Percentiles rank a stretch among this genome's conserved stretches.
These are phyloP conservation scores for Eutrigla gurnardus DNA, from an alignment of 2,797 vertebrate genomes.

Conservation along the genomic window DNA sequence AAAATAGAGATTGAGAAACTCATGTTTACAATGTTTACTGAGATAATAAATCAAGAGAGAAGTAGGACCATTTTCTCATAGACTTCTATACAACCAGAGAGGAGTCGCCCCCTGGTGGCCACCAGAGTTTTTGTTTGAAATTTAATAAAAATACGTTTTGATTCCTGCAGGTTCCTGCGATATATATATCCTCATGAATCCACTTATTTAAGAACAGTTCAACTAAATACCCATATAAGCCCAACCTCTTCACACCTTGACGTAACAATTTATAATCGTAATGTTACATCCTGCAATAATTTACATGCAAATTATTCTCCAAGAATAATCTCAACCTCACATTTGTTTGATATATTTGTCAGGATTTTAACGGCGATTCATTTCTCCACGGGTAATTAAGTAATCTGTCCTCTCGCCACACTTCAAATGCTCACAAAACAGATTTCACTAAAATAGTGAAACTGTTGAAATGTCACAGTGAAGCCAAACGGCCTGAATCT, in stretches of 20 bases:
- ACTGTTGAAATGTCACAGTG: background rate
- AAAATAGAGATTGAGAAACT: too few species aligned
- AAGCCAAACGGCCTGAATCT: conserved; percentile 9
- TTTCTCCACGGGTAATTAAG: background rate
- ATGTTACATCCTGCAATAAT: background rate
- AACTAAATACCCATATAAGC: background rate
- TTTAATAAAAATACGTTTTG: background rate
- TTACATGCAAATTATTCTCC: too few species aligned
- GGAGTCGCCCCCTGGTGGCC: too few species aligned
- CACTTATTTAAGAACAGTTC: background rate
- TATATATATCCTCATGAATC: background rate
- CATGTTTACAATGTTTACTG: too few species aligned
- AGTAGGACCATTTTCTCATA: too few species aligned
- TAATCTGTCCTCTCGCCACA: background rate
- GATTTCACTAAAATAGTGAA: background rate
- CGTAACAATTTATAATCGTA: too few species aligned
- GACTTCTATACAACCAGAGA: too few species aligned
- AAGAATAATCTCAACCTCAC: background rate
- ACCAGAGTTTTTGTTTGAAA: too few species aligned
- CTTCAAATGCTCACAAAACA: background rate
- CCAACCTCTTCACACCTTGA: background rate
- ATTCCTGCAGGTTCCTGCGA: background rate
- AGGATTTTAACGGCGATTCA: background rate
- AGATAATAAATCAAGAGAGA: too few species aligned
- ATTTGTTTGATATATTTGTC: background rate